These are phyloP conservation scores for Lasioglossum calceatum DNA, from an alignment of 2,888 invertebrate species.

Conservation along the genomic window DNA sequence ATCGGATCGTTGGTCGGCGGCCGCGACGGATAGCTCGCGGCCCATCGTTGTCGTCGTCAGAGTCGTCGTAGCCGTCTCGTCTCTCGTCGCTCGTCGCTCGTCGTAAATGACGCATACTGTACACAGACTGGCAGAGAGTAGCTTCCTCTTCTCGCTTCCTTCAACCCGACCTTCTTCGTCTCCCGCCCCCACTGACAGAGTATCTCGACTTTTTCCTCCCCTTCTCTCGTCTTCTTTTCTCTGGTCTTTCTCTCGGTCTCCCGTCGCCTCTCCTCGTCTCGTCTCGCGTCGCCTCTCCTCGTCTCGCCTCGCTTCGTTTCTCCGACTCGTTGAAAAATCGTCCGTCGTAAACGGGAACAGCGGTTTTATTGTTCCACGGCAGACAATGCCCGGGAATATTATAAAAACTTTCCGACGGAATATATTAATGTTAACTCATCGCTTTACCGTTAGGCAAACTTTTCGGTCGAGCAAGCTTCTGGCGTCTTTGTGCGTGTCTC, in stretches of 20 bases:
- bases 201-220: slow-evolving; percentile 25
- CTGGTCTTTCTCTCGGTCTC: background rate
- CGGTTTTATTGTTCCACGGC: slow-evolving; percentile 83
- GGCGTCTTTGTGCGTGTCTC: slow-evolving; percentile 60
- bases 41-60: slow-evolving; percentile 18
- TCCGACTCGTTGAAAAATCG: slow-evolving; percentile 81
- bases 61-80: background rate
- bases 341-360: slow-evolving; percentile 83
- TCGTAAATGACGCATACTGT: slow-evolving; percentile 37
- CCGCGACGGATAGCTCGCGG: slow-evolving; percentile 11
- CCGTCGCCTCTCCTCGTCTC: slow-evolving; percentile 16
- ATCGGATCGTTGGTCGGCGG: background rate
- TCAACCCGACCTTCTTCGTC: slow-evolving; percentile 19
- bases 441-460: slow-evolving; percentile 84
- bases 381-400: slow-evolving; percentile 84
- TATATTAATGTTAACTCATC: slow-evolving; percentile 84
- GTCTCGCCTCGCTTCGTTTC: slow-evolving; percentile 76
- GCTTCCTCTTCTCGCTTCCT: slow-evolving; percentile 25
- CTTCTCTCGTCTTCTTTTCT: slow-evolving; percentile 10
- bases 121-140: slow-evolving; percentile 17
- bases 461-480: slow-evolving; percentile 78
- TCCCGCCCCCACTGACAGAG: slow-evolving; percentile 31
- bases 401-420: slow-evolving; percentile 84
- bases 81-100: slow-evolving; percentile 10
- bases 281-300: slow-evolving; percentile 32